Conservation (phyloP, 2,113 vertebrate genomes). For the Zosterops japonicus region DNA sequence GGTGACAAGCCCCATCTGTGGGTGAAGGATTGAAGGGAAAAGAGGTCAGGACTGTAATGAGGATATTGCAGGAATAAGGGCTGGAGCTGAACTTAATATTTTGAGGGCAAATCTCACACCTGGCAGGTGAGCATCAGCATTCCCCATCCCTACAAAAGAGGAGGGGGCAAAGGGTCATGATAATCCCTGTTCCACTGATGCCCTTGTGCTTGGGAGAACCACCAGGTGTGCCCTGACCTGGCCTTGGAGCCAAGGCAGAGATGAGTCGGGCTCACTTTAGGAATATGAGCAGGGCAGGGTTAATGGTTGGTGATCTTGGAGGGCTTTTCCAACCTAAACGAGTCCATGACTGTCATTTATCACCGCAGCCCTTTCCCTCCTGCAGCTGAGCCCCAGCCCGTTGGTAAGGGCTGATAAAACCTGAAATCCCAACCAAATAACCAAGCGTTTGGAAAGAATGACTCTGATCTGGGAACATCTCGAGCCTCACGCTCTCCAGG, state of each 20-base stretch:
- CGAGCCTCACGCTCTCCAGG: accelerated
- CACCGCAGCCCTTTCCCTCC: not conserved
- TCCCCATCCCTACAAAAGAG: not conserved
- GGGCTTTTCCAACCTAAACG: not conserved
- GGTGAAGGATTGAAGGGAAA: accelerated
- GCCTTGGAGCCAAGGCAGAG: not conserved
- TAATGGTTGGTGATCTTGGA: not conserved
- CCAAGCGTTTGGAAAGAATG: accelerated
- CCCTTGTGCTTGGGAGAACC: not conserved
- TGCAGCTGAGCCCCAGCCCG: not conserved
- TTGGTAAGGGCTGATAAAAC: not conserved
- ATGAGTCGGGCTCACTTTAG: not conserved
- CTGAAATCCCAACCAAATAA: not conserved
- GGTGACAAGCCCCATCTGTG: not conserved
- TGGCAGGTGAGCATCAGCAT: not conserved
- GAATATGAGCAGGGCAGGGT: too few species aligned
- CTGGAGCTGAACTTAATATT: accelerated
- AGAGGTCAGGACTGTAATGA: accelerated
- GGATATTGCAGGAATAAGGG: not conserved
- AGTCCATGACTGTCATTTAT: not conserved
- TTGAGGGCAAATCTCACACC: not conserved
- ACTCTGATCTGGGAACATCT: not conserved
- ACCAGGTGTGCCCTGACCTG: not conserved
- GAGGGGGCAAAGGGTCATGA: not conserved
- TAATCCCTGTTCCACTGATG: accelerated